A percentile compares a stretch with the other conserved stretches of the same genome.
Evolutionary conservation across 2,113 vertebrate species (phyloP).

Genomic region (Gavia stellata): DNA sequence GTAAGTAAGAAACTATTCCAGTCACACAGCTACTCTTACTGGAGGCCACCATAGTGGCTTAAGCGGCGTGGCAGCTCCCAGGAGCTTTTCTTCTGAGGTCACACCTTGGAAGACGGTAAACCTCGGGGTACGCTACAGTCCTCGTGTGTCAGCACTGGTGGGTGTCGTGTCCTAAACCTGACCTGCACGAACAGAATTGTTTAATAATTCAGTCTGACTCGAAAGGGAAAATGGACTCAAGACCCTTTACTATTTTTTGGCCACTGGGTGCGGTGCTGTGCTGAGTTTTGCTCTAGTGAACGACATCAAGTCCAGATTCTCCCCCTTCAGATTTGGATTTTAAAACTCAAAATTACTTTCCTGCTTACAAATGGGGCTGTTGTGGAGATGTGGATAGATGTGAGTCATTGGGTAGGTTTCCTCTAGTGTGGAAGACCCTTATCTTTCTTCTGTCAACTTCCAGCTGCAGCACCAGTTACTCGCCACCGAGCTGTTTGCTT

Average conservation of each 20-base stretch:
- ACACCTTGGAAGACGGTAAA: accelerated
- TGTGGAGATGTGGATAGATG: neutral
- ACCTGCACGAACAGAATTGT: neutral
- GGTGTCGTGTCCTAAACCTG: neutral
- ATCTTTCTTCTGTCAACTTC: neutral
- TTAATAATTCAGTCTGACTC: neutral
- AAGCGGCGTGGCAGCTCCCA: accelerated
- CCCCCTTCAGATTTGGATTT: neutral
- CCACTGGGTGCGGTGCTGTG: neutral
- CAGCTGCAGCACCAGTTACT: neutral
- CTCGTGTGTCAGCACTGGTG: accelerated
- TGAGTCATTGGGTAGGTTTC: neutral
- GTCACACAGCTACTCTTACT: neutral
- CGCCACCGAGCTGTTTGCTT: neutral
- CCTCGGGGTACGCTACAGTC: neutral
- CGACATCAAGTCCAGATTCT: neutral
- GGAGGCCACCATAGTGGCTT: accelerated
- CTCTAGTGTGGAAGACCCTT: neutral
- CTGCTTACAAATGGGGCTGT: neutral
- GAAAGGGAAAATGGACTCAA: neutral
- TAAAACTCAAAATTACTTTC: neutral
- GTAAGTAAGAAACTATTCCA: neutral
- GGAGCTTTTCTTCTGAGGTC: neutral
- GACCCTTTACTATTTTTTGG: neutral
- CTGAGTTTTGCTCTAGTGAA: neutral